Percentiles rank a stretch among this genome's conserved stretches.
Evolutionary conservation across 2,797 vertebrate species (phyloP).

Genomic region (Mareca strepera): DNA sequence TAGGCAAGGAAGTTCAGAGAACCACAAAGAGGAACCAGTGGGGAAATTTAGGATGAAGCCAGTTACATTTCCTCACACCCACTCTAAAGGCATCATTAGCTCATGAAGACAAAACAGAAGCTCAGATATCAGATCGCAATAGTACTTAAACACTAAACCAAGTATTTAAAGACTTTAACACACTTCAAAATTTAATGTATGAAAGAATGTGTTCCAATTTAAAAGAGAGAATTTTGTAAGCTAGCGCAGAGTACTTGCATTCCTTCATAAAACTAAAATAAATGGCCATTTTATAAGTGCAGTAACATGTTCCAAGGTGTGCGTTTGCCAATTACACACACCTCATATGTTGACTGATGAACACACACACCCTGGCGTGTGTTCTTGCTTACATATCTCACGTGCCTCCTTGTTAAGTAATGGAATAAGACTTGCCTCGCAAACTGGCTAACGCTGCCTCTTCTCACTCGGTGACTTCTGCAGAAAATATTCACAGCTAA

Average conservation of each 20-base stretch:
- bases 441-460: background rate
- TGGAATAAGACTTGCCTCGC: conserved; percentile 57
- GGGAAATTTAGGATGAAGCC: background rate
- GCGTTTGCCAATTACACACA: conserved; percentile 59
- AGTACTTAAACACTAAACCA: background rate
- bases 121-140: background rate
- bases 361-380: conserved; percentile 57
- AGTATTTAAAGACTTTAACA: conserved; percentile 13
- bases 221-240: conserved; percentile 10
- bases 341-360: conserved; percentile 62
- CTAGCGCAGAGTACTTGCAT: conserved; percentile 17
- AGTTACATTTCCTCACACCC: conserved; percentile 16
- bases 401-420: conserved; percentile 61
- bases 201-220: background rate
- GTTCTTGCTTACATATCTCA: conserved; percentile 65
- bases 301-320: conserved; percentile 65
- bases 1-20: background rate
- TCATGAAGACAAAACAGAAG: background rate
- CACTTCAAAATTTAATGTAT: background rate
- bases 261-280: conserved; percentile 55
- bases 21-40: background rate
- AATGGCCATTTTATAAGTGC: conserved; percentile 64
- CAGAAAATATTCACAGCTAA: conserved; percentile 27
- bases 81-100: background rate
- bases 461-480: background rate